Base-by-base conservation (phyloP, 2,113 vertebrate genomes). In the Cheilinus undulatus region DNA sequence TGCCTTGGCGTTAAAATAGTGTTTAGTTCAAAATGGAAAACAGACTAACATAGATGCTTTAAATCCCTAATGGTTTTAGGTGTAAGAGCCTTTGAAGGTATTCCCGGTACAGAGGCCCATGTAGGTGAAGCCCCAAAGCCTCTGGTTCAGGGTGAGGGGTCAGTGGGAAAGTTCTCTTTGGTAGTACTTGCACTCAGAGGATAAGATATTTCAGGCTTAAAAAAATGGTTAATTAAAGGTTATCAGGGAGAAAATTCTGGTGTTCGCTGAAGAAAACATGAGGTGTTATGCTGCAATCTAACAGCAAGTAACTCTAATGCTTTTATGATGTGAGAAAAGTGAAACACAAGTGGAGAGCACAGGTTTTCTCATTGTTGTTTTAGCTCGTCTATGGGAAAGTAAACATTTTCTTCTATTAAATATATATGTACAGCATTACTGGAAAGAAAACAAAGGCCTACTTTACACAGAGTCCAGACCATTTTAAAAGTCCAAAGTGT, bases 51-150 rank as follows among this genome's bases (percentile, higher is more conserved):
- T 30, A 59, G 42, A 59, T 58, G 26, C 69, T 52, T 75, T 70
- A 83, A 57, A 61, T 62, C 68, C 27, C 32, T 92, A 90, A 91
- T 88, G 84, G 86, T 76, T 87, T 90, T 90, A 90, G 70, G 49
- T 73, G 26, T 90, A 92, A 90, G 88, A 85, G 80, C 76, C 83
- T 91, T 90, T 90, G 27, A 59, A 67, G 59, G 32, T 84, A 78
- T 86, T 90, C 32, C 56, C 69, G 74, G 74, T 67, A 11, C 48
- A 13, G 59, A 17, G 26, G 56, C 13, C 42, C 9, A n/a, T 20
- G n/a, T 13, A 67, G 62, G 36, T 61, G 20, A 73, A 48, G 51
- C 51, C 32, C 38, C 27, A 65, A 73, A 56, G 70, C 42, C 43
- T 23, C 13, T 26, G 14, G 27, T 22, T 3, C 3, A 4, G 15